phyloP scores from a whole-genome alignment of 2,888 invertebrate genomes.

The Caenorhabditis virilis region DNA sequence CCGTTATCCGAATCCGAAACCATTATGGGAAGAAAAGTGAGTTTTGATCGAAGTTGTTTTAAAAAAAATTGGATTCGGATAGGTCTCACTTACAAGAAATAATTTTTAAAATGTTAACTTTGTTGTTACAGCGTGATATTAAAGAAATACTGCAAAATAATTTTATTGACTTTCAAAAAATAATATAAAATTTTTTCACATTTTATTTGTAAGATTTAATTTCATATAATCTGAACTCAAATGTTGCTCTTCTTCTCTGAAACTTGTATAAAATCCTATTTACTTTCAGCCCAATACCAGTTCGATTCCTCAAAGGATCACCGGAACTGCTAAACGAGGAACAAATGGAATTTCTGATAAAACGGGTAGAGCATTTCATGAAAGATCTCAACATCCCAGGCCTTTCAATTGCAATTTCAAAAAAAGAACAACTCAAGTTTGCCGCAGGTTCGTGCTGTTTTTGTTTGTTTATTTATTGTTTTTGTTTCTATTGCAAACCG shows the following conservation, averaged over 20 bases:
- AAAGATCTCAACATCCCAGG: constrained; percentile 67
- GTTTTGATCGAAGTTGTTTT: too few relatives aligned
- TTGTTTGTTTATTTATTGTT: constrained; percentile 10
- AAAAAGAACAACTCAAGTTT: constrained; percentile 65
- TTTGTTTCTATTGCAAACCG: constrained; percentile 10
- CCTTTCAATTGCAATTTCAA: constrained; percentile 66
- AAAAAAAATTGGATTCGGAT: too few relatives aligned
- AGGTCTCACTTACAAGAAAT: too few relatives aligned
- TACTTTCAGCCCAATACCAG: constrained; percentile 48
- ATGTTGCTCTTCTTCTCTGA: too few relatives aligned
- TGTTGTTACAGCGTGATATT: background rate
- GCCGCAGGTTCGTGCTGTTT: constrained; percentile 59
- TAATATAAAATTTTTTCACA: too few relatives aligned
- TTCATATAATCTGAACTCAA: background rate
- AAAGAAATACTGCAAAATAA: background rate
- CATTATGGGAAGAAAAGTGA: constrained; percentile 58
- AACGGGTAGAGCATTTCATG: constrained; percentile 65
- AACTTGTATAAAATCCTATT: background rate
- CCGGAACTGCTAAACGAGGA: constrained; percentile 54
- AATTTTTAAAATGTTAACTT: too few relatives aligned
- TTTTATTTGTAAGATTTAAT: background rate
- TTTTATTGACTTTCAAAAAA: constrained; percentile 1
- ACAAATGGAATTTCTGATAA: constrained; percentile 60
- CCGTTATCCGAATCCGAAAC: constrained; percentile 60
- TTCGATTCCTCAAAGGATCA: constrained; percentile 50